Conservation (phyloP, 2,113 vertebrate genomes). For the Myotis brandtii region DNA sequence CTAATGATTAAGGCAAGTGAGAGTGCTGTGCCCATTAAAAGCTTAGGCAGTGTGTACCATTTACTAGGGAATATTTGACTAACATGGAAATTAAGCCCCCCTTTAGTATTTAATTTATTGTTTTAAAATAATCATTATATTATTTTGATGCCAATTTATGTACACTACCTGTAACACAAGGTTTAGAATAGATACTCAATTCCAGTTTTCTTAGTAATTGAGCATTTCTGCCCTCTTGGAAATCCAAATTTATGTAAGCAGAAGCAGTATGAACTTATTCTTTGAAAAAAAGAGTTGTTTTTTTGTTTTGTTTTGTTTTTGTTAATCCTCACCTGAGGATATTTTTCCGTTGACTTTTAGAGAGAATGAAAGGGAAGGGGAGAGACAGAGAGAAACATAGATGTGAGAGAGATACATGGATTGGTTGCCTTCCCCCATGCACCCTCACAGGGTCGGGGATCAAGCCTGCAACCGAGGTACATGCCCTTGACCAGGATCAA, state of each 20-base stretch:
- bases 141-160: conserved; percentile 28
- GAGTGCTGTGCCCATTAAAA: conserved; percentile 2
- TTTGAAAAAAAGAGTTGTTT: no score
- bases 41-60: neutral
- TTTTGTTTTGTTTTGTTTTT: no score
- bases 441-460: no score
- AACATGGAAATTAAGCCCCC: neutral
- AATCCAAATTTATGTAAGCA: conserved; percentile 49
- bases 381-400: no score
- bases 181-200: neutral
- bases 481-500: no score
- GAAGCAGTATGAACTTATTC: neutral
- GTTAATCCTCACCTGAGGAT: no score
- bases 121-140: conserved; percentile 33
- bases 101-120: conserved; percentile 19
- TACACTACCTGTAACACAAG: neutral
- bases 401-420: no score
- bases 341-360: no score
- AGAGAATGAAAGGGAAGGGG: no score
- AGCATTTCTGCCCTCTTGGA: neutral
- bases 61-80: conserved; percentile 36
- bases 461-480: no score
- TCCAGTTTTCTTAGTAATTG: conserved; percentile 39
- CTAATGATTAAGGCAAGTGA: conserved; percentile 16
- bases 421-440: no score